Conservation (phyloP, 2,888 invertebrate genomes). For the Aporophyla lueneburgensis region DNA sequence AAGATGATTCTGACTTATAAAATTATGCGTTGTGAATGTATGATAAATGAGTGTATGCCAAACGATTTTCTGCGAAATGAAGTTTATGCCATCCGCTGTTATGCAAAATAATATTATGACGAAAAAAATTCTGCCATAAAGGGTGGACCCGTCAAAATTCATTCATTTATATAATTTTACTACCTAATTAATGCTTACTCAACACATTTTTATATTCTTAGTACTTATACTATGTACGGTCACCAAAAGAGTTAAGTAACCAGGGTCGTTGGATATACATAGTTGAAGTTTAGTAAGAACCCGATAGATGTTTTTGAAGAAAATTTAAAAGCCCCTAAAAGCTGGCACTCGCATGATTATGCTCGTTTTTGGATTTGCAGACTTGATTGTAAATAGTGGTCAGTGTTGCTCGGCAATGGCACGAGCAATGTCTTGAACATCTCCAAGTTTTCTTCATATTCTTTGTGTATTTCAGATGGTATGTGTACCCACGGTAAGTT, state of each 20-base stretch:
- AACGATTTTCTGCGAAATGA: too few species aligned
- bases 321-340: slow-evolving; percentile 5
- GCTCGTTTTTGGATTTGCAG: slow-evolving; percentile 46
- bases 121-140: too few species aligned
- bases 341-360: slow-evolving; percentile 50
- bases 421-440: slow-evolving; percentile 62
- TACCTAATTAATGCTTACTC: slow-evolving; percentile 11
- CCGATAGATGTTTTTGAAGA: too few species aligned
- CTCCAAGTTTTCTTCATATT: slow-evolving; percentile 63
- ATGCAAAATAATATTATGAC: too few species aligned
- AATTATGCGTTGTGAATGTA: too few species aligned
- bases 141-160: background rate
- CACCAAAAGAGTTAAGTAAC: too few species aligned
- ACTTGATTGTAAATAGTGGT: slow-evolving; percentile 56
- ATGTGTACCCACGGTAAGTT: slow-evolving; percentile 53
- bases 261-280: too few species aligned
- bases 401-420: slow-evolving; percentile 56
- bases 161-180: background rate
- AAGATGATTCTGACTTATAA: too few species aligned
- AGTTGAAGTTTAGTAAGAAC: too few species aligned
- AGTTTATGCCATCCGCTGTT: too few species aligned
- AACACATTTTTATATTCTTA: slow-evolving; percentile 14
- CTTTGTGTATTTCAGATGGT: slow-evolving; percentile 58
- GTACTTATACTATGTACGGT: background rate
- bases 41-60: too few species aligned